Base-by-base conservation (phyloP, 1,140 invertebrate genomes). In the Nomia melanderi region DNA sequence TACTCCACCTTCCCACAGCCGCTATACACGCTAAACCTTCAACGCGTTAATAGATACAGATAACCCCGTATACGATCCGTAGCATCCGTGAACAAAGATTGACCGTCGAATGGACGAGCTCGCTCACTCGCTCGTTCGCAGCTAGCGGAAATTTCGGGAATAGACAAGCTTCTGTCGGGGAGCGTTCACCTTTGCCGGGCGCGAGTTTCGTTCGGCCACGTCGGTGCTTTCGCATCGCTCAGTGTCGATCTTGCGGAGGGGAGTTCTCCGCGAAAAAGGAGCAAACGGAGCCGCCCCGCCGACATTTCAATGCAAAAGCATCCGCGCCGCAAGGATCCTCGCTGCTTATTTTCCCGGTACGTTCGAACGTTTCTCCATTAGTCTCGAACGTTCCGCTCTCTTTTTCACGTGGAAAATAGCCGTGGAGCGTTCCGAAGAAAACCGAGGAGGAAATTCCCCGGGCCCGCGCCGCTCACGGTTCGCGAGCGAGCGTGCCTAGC, bases 291-390 rank as follows among this genome's bases (percentile, higher is more conserved):
- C 27, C 47, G 12, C 54, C n/a, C 54, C 59, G 78, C 65, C 77
- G 77, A 80, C 82, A 76, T 84, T 84, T 84, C 82, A 83, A 84
- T 84, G 81, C 82, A 77, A 84, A 83, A 79, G 81, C 77, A 77
- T 77, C 63, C 66, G n/a, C 50, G 77, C 77, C 81, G 67, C 72
- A 71, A 83, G 72, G 50, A 57, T 73, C 63, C 57, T 25, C 65
- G 71, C 57, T 80, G 82, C 81, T 84, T 83, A 84, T 84, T 83
- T 84, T 66, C 77, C 25, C n/a, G 63, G 64, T 79, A 63, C 80
- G 79, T 83, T 82, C 82, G 82, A 84, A 84, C 77, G 71, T 79
- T 62, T 80, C 82, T 80, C 82, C 82, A 83, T 84, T 84, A 84
- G 81, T 79, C 80, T 82, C 80, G 82, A 82, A 75, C 81, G 81